Conservation (phyloP, 2,888 invertebrate species). For the Stenoptilia bipunctidactyla region DNA sequence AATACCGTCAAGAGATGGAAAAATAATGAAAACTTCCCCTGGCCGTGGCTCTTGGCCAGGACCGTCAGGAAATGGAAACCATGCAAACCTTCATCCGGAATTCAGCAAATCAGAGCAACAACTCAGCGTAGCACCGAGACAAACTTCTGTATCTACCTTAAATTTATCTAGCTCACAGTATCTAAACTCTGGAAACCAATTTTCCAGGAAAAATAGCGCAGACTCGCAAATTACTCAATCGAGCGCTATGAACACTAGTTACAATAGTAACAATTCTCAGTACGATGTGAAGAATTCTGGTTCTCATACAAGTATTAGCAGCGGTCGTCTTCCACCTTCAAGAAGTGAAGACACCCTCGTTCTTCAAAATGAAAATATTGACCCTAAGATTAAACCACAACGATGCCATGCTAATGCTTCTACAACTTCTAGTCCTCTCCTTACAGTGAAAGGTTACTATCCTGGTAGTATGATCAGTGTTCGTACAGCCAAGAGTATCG, state of each 20-base stretch:
- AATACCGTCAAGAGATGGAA: constrained; percentile 79
- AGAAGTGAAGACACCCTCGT: constrained; percentile 84
- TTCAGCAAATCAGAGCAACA: constrained; percentile 90
- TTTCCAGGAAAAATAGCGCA: constrained; percentile 69
- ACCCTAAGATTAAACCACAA: constrained; percentile 67
- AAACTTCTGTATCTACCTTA: constrained; percentile 58
- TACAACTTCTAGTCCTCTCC: constrained; percentile 78
- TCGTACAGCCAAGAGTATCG: constrained; percentile 69
- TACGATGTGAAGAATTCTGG: constrained; percentile 52
- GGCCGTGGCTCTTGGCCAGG: constrained; percentile 91
- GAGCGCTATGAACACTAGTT: constrained; percentile 52
- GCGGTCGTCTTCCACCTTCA: constrained; percentile 77
- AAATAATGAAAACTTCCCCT: constrained; percentile 81
- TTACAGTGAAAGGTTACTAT: constrained; percentile 73
- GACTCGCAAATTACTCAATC: constrained; percentile 72
- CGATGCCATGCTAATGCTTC: constrained; percentile 73
- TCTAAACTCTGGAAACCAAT: constrained; percentile 57
- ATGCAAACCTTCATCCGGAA: constrained; percentile 73
- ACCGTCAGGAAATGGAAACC: constrained; percentile 73
- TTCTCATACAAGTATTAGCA: constrained; percentile 51
- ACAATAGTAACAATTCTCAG: constrained; percentile 52
- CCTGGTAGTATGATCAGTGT: constrained; percentile 76
- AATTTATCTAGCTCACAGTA: constrained; percentile 70
- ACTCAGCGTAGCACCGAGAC: constrained; percentile 65
- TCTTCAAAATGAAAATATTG: constrained; percentile 44